Evolutionary conservation across 2,888 invertebrate genomes (phyloP).

Genomic region (Trichopoda pennipes): DNA sequence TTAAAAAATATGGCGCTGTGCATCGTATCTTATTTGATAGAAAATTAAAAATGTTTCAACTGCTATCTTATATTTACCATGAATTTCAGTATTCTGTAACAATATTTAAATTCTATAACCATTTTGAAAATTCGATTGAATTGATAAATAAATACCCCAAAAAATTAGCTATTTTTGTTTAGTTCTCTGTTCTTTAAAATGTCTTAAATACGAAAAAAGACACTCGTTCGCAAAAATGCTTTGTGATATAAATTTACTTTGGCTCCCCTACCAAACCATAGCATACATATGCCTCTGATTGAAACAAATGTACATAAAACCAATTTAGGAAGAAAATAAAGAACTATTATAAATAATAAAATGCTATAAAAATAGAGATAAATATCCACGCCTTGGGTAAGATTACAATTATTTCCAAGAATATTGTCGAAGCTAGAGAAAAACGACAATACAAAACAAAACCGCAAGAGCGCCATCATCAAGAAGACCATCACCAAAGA

Average conservation of each 20-base stretch:
- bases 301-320: slow-evolving; percentile 41
- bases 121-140: too few species aligned
- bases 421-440: slow-evolving; percentile 49
- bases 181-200: too few species aligned
- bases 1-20: too few species aligned
- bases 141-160: too few species aligned
- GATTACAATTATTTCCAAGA: slow-evolving; percentile 65
- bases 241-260: neutral
- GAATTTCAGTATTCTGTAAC: too few species aligned
- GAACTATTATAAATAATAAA: slow-evolving; percentile 53
- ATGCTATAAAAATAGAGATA: slow-evolving; percentile 53
- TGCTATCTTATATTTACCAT: too few species aligned
- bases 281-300: neutral
- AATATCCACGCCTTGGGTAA: slow-evolving; percentile 63
- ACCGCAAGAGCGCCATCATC: slow-evolving; percentile 40
- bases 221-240: neutral
- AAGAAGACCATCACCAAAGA: slow-evolving; percentile 20
- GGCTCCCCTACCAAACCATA: neutral
- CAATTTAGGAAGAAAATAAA: slow-evolving; percentile 56
- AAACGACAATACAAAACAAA: slow-evolving; percentile 18
- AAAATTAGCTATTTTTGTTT: too few species aligned
- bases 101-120: too few species aligned
- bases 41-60: too few species aligned
- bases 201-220: neutral
- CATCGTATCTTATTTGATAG: too few species aligned